Evolutionary conservation across 2,888 invertebrate genomes (phyloP).

Genomic region (Cephus pulcher): DNA sequence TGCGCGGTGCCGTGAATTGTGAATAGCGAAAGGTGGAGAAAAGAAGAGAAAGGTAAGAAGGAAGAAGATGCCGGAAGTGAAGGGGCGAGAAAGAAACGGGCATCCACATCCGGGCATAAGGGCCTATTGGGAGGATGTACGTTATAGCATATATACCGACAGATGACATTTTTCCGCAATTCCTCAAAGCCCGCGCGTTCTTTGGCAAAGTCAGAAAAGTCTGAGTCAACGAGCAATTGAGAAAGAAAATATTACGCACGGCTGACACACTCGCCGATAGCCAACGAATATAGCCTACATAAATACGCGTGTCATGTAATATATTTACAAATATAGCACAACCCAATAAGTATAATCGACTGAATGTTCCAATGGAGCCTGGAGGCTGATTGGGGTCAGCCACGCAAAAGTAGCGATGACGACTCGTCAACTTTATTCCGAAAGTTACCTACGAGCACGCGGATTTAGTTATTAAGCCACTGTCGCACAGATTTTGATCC

Average conservation of each 20-base stretch:
- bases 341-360: neutral
- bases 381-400: too few species aligned
- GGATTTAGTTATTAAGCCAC: neutral
- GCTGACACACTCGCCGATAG: neutral
- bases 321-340: neutral
- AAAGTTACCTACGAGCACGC: neutral
- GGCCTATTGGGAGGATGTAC: neutral
- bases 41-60: neutral
- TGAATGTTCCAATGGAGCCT: neutral
- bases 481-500: neutral
- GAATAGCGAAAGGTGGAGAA: neutral
- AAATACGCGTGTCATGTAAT: neutral
- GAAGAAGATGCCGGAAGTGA: neutral
- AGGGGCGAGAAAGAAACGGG: neutral
- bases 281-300: neutral
- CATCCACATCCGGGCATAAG: neutral
- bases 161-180: neutral
- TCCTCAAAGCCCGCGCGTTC: neutral
- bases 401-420: too few species aligned
- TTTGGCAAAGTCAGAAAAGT: neutral
- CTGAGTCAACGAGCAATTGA: neutral
- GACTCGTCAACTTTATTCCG: too few species aligned
- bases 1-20: neutral
- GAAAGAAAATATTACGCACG: neutral
- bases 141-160: neutral